Evolutionary conservation across 2,797 vertebrate genomes (phyloP).

Genomic region (Helicolenus hilgendorfi): DNA sequence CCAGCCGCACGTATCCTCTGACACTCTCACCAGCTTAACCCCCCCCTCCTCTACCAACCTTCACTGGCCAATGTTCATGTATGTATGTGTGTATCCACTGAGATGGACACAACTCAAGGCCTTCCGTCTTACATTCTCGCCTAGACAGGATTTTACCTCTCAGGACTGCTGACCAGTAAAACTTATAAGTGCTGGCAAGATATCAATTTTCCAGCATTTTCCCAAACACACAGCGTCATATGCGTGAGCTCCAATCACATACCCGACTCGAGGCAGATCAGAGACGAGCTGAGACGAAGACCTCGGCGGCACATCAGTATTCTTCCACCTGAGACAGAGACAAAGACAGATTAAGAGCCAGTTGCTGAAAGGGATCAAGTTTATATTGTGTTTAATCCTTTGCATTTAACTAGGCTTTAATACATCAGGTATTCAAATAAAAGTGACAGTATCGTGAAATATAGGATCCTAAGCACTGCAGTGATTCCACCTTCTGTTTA

Average conservation of each 20-base stretch:
- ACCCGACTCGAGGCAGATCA: constrained; percentile 26
- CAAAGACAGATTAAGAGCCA: constrained; percentile 70
- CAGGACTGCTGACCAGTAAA: constrained; percentile 34
- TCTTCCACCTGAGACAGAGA: constrained; percentile 59
- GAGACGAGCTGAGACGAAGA: neutral
- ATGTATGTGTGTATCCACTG: constrained; percentile 2
- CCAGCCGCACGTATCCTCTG: constrained; percentile 91
- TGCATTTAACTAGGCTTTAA: constrained; percentile 69
- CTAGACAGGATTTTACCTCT: constrained; percentile 25
- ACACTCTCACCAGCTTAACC: constrained; percentile 92
- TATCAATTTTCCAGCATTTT: neutral
- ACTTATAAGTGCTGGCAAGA: constrained; percentile 15
- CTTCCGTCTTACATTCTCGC: constrained; percentile 10
- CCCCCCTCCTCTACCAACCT: constrained; percentile 1
- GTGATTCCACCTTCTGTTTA: constrained; percentile 52
- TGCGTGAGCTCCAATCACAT: constrained; percentile 31
- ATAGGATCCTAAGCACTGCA: constrained; percentile 15
- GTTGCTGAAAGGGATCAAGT: constrained; percentile 64
- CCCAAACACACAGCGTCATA: neutral
- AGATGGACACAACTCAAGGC: constrained; percentile 56
- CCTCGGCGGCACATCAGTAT: constrained; percentile 25
- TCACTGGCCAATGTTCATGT: constrained; percentile 15
- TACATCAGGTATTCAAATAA: constrained; percentile 69
- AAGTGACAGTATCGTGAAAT: constrained; percentile 62
- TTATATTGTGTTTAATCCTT: constrained; percentile 71